Percentiles rank a stretch among this genome's conserved stretches.
phyloP scores from a whole-genome alignment of 2,797 vertebrate genomes.

The Pipistrellus kuhlii region DNA sequence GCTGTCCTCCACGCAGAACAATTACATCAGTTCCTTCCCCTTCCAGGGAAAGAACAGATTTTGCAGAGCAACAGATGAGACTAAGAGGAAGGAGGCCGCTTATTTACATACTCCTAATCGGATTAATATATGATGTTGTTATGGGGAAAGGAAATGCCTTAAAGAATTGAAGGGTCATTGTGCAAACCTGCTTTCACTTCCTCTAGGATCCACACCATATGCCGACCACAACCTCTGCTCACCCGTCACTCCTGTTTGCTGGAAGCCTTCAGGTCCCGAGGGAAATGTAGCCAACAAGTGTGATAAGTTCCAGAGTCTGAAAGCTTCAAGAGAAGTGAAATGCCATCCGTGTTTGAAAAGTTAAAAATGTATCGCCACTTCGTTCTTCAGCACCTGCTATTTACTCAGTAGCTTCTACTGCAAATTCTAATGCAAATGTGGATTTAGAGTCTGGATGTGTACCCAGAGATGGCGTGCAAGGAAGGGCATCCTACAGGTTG shows the following conservation, averaged over 20 bases:
- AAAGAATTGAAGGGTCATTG: constrained; percentile 18
- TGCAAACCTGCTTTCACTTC: constrained; percentile 58
- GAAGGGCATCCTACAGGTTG: neutral
- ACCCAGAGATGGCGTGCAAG: neutral
- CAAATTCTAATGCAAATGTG: constrained; percentile 34
- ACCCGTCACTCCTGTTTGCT: constrained; percentile 44
- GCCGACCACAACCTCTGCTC: constrained; percentile 41
- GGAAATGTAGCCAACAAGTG: constrained; percentile 41
- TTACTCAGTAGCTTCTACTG: constrained; percentile 39
- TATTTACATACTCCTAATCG: constrained; percentile 78
- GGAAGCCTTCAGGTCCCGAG: constrained; percentile 63
- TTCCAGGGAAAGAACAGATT: constrained; percentile 66
- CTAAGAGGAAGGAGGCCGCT: constrained; percentile 66
- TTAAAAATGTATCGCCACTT: constrained; percentile 25
- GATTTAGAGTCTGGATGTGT: constrained; percentile 58
- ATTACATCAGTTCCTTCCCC: constrained; percentile 89
- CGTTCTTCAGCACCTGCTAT: constrained; percentile 49
- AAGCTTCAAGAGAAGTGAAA: constrained; percentile 44
- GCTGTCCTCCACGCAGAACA: constrained; percentile 87
- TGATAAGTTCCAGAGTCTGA: constrained; percentile 48
- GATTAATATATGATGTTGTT: constrained; percentile 52
- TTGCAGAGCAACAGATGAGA: constrained; percentile 48
- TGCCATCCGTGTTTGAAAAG: constrained; percentile 63
- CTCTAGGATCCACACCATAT: neutral
- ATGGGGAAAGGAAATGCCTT: constrained; percentile 50